Percentiles rank a stretch among this genome's conserved stretches.
phyloP scores from a whole-genome alignment of 2,888 invertebrate genomes.

The Chelonus formosanus region DNA sequence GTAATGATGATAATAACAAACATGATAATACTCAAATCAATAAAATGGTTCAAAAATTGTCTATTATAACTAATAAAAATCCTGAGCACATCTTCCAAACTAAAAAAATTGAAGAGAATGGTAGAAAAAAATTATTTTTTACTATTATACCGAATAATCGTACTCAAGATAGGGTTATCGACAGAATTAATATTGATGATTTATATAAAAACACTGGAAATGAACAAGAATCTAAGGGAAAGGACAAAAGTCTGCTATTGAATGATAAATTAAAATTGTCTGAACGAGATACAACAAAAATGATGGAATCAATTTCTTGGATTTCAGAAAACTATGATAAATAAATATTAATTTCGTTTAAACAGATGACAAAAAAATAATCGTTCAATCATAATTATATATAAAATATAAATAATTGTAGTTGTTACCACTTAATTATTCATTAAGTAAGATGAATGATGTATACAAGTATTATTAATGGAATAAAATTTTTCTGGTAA shows the following conservation, averaged over 20 bases:
- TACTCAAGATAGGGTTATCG: slow-evolving; percentile 33
- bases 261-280: slow-evolving; percentile 45
- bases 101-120: slow-evolving; percentile 48
- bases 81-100: slow-evolving; percentile 49
- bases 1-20: too few species aligned
- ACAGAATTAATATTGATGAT: slow-evolving; percentile 27
- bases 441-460: too few species aligned
- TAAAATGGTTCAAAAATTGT: slow-evolving; percentile 45
- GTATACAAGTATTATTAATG: too few species aligned
- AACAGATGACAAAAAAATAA: too few species aligned
- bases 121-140: slow-evolving; percentile 46
- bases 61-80: slow-evolving; percentile 47
- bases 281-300: slow-evolving; percentile 46
- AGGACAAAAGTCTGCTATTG: slow-evolving; percentile 41
- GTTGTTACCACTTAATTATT: too few species aligned
- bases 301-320: slow-evolving; percentile 49
- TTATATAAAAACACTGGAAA: slow-evolving; percentile 24
- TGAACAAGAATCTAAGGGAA: slow-evolving; percentile 14
- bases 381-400: too few species aligned
- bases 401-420: too few species aligned
- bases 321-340: slow-evolving; percentile 48
- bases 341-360: too few species aligned
- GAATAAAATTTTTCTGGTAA: too few species aligned
- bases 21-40: slow-evolving; percentile 14
- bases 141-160: slow-evolving; percentile 46